Base-by-base conservation (phyloP, 2,888 invertebrate genomes). In the Bruchidius siliquastri region DNA sequence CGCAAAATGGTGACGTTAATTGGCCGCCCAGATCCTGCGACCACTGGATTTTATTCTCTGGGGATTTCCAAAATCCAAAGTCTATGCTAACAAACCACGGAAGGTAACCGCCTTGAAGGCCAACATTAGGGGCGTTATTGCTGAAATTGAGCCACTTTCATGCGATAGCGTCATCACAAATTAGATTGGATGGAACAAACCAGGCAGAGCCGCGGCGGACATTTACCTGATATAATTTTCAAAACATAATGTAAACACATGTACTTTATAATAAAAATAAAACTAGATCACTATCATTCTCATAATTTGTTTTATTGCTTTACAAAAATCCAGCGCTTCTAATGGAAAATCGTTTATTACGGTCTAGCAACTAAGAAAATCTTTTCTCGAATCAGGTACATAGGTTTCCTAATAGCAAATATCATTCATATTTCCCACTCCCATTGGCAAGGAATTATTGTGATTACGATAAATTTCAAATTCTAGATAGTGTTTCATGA, bases 141-240 rank as follows among this genome's bases (percentile, higher is more conserved):
- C 74, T 79, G 79, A 81, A 82, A 83, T 82, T 83, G 81, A 83
- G 79, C 79, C 80, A 71, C 80, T 83, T 83, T 69, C 80, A 82
- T 83, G 82, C 81, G 77, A 74, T 72, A 81, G 76, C 81, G 78
- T 82, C 77, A 82, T 82, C 74, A 78, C 82, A 82, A 82, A 83
- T 80, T 83, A 74, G 79, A 80, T 79, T 72, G 75, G 73, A 77
- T 77, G 77, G 75, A 80, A 66, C 67, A 21, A 20, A 72, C 66
- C 72, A 22, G 67, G 21, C 72, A 70, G 22, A 70, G 70, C 70
- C 26, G 70, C 70, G 67, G 66, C 67, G 22, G 70, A 26, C 70
- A 70, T 26, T 26, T 26, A 21, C 21, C 21, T 68, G 68, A 70
- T 20, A 21, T 70, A 22, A 70, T 71, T 71, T 71, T 71, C 20